Evolutionary conservation across 2,113 vertebrate genomes (phyloP).

Genomic region (Todiramphus chloris): DNA sequence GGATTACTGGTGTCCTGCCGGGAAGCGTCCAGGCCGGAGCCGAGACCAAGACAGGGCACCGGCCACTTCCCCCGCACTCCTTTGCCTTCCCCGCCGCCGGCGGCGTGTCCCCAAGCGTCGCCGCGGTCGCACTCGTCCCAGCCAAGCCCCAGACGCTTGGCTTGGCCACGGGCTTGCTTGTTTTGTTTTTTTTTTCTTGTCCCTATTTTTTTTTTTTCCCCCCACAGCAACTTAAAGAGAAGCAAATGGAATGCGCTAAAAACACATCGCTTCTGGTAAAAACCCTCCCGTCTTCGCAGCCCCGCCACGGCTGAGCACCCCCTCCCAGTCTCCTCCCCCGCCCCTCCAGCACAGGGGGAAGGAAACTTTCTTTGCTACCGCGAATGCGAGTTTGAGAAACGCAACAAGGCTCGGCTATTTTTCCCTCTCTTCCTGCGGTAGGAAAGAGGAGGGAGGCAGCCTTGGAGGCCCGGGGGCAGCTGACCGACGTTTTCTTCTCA

Average conservation of each 20-base stretch:
- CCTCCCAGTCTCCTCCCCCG: conserved; percentile 28
- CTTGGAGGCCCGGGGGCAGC: not conserved
- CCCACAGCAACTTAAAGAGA: not conserved
- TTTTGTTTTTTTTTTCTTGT: not conserved
- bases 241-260: not conserved
- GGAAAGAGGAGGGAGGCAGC: not conserved
- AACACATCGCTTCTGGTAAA: not conserved
- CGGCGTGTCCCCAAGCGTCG: not conserved
- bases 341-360: not conserved
- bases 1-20: not conserved
- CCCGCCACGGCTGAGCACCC: not conserved
- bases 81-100: not conserved
- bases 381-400: conserved; percentile 23
- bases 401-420: conserved; percentile 10
- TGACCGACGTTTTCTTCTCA: not conserved
- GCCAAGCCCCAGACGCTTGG: not conserved
- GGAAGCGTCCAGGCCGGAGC: not conserved
- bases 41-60: not conserved
- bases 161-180: not conserved
- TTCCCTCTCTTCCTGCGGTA: not conserved
- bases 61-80: not conserved
- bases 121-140: not conserved
- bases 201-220: not conserved
- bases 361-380: conserved; percentile 30
- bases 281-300: not conserved